phyloP scores from a whole-genome alignment of 2,888 invertebrate genomes.

The Ligdia adustata region DNA sequence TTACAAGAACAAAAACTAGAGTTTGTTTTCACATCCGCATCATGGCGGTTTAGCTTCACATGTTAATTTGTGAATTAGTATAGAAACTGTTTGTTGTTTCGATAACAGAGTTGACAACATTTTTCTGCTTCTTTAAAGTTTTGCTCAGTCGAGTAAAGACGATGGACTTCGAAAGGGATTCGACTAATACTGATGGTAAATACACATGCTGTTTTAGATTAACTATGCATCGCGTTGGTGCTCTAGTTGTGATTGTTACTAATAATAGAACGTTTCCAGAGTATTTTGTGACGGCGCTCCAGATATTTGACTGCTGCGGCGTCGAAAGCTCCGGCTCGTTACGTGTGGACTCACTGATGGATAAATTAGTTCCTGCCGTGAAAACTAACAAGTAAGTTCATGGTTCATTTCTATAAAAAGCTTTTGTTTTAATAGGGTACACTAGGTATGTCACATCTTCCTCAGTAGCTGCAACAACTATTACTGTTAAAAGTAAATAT shows the following conservation, averaged over 20 bases:
- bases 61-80: too few relatives aligned
- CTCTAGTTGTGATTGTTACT: constrained; percentile 49
- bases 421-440: too few relatives aligned
- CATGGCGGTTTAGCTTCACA: too few relatives aligned
- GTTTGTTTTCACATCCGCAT: too few relatives aligned
- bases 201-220: too few relatives aligned
- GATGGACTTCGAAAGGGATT: constrained; percentile 67
- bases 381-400: constrained; percentile 73
- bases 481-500: too few relatives aligned
- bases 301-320: constrained; percentile 76
- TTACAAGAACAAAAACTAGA: too few relatives aligned
- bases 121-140: too few relatives aligned
- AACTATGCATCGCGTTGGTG: constrained; percentile 66
- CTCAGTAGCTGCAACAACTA: too few relatives aligned
- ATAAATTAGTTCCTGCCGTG: constrained; percentile 72
- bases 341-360: constrained; percentile 70
- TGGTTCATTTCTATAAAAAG: constrained; percentile 1
- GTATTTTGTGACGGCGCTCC: constrained; percentile 70
- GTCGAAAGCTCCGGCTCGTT: constrained; percentile 61
- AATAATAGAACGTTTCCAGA: constrained; percentile 64
- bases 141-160: constrained; percentile 33
- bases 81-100: too few relatives aligned
- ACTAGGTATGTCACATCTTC: too few relatives aligned
- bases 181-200: constrained; percentile 65
- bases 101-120: too few relatives aligned